phyloP scores from a whole-genome alignment of 2,113 vertebrate species.

The Chloropsis cyanopogon region DNA sequence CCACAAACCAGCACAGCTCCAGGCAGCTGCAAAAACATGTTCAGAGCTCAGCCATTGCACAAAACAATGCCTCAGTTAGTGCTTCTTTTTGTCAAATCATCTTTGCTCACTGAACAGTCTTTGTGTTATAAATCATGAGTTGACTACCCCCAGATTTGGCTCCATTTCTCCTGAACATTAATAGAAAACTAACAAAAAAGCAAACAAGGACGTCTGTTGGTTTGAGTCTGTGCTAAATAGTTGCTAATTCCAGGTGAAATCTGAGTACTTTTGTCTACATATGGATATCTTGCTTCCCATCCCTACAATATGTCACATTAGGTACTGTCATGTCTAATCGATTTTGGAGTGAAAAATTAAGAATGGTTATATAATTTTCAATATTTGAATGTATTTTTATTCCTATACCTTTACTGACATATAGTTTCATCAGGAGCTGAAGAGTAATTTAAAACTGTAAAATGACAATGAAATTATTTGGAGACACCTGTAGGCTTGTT shows the following conservation, averaged over 20 bases:
- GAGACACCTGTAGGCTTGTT: not conserved
- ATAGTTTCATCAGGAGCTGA: not conserved
- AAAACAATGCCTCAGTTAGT: not conserved
- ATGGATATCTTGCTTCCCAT: not conserved
- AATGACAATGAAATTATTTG: not conserved
- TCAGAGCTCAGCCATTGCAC: not conserved
- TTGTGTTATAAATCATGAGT: not conserved
- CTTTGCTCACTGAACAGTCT: not conserved
- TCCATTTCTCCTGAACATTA: not conserved
- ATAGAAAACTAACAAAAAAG: not conserved
- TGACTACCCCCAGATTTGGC: not conserved
- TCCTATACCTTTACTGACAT: accelerated
- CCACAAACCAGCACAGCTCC: not conserved
- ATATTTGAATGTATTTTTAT: not conserved
- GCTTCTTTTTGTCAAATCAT: not conserved
- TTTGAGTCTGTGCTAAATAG: not conserved
- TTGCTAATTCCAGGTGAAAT: not conserved
- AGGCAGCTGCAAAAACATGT: not conserved
- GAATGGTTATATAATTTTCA: not conserved
- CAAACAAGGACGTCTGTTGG: not conserved
- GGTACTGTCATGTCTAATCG: not conserved
- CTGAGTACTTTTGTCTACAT: not conserved
- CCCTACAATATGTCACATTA: not conserved
- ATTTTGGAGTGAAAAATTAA: not conserved
- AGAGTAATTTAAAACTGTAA: not conserved